Conservation (phyloP, 1,140 invertebrate species). For the Eciton burchellii region DNA sequence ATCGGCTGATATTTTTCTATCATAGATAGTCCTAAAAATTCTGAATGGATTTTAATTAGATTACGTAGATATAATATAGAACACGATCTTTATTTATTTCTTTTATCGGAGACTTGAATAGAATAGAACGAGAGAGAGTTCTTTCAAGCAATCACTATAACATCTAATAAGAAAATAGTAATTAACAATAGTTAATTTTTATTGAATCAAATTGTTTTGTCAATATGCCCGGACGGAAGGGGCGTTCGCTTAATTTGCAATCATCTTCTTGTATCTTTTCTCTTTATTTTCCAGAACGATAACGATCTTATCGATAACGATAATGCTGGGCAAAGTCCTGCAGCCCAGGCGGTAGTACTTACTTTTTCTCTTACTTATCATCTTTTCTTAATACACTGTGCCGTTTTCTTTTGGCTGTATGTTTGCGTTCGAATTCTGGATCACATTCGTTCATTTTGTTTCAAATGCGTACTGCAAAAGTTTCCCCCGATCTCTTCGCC, state of each 20-base stretch:
- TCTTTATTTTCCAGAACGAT: conserved; percentile 86
- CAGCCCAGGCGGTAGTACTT: conserved; percentile 86
- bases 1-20: conserved; percentile 40
- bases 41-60: conserved; percentile 75
- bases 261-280: conserved; percentile 83
- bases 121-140: conserved; percentile 50
- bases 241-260: conserved; percentile 79
- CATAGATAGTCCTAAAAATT: conserved; percentile 70
- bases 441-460: conserved; percentile 16
- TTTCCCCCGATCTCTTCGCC: conserved; percentile 6
- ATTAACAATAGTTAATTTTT: conserved; percentile 52
- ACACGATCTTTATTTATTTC: conserved; percentile 61
- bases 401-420: conserved; percentile 57
- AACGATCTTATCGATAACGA: conserved; percentile 86
- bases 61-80: conserved; percentile 58
- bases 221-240: conserved; percentile 60
- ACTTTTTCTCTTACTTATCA: conserved; percentile 82
- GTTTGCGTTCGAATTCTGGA: conserved; percentile 49
- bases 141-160: conserved; percentile 45
- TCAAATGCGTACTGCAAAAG: conserved; percentile 51
- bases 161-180: conserved; percentile 43
- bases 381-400: conserved; percentile 68
- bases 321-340: conserved; percentile 86
- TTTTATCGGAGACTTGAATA: conserved; percentile 54
- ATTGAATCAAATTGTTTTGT: conserved; percentile 40